Percentiles rank a stretch among this genome's conserved stretches.
phyloP scores from a whole-genome alignment of 2,888 invertebrate species.

The Holacanthella duospinosa region DNA sequence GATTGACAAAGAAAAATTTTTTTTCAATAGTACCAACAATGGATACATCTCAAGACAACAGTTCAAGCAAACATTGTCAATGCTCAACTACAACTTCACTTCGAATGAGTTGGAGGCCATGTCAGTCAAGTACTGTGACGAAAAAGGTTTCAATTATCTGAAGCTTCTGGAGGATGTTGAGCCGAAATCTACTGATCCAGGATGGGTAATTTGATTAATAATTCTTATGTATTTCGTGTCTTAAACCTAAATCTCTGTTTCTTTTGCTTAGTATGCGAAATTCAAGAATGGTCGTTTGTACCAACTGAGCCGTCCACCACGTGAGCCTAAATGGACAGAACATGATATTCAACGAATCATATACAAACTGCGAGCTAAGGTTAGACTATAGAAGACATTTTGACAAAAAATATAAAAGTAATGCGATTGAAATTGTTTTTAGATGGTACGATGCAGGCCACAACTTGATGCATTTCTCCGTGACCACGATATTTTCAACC shows the following conservation, averaged over 20 bases:
- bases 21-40: constrained; percentile 50
- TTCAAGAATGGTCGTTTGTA: constrained; percentile 33
- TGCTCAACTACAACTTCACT: constrained; percentile 56
- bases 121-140: constrained; percentile 59
- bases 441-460: constrained; percentile 32
- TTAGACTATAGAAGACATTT: constrained; percentile 10
- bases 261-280: constrained; percentile 19
- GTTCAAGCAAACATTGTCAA: constrained; percentile 58
- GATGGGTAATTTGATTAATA: constrained; percentile 25
- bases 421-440: constrained; percentile 7
- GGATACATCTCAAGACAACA: constrained; percentile 61
- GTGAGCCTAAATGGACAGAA: constrained; percentile 33
- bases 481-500: constrained; percentile 30
- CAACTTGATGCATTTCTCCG: constrained; percentile 29
- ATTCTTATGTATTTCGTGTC: not conserved
- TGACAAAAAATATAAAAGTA: not conserved
- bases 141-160: constrained; percentile 63
- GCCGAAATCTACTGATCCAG: constrained; percentile 41
- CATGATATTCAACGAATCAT: constrained; percentile 34
- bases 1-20: not conserved
- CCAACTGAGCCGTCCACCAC: constrained; percentile 26
- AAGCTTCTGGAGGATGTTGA: constrained; percentile 58
- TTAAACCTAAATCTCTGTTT: not conserved
- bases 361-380: constrained; percentile 36
- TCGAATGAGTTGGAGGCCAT: constrained; percentile 57